phyloP scores from a whole-genome alignment of 1,140 invertebrate species.

The Nephila pilipes region DNA sequence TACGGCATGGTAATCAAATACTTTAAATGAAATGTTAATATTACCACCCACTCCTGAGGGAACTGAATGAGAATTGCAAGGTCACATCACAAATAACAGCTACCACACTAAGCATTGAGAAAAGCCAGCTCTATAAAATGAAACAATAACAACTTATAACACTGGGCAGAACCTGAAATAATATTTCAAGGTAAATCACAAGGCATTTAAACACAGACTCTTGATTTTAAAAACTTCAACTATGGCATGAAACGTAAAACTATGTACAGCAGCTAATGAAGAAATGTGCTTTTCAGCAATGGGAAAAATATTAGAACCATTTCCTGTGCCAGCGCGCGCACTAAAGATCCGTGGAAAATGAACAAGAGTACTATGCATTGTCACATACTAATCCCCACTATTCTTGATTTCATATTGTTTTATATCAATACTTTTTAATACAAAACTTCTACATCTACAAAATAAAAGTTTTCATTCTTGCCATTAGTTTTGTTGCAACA shows the following conservation, averaged over 20 bases:
- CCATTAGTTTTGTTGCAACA: constrained; percentile 66
- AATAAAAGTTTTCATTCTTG: constrained; percentile 69
- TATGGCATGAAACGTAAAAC: constrained; percentile 73
- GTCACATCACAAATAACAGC: constrained; percentile 66
- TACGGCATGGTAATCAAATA: constrained; percentile 66
- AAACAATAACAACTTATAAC: constrained; percentile 61
- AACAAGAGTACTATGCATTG: constrained; percentile 70
- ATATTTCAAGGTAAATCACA: constrained; percentile 77
- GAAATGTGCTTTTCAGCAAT: constrained; percentile 70
- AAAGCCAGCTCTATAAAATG: constrained; percentile 71
- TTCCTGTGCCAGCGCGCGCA: constrained; percentile 70
- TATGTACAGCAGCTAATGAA: constrained; percentile 75
- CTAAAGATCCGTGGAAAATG: constrained; percentile 71
- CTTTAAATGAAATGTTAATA: constrained; percentile 18
- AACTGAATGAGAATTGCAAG: constrained; percentile 64
- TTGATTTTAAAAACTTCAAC: constrained; percentile 76
- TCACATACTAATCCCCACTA: constrained; percentile 74
- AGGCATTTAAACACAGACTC: constrained; percentile 75
- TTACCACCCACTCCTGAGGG: constrained; percentile 51
- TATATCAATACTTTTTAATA: constrained; percentile 75
- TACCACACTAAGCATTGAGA: constrained; percentile 75
- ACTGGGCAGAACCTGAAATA: constrained; percentile 61
- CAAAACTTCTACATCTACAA: constrained; percentile 76
- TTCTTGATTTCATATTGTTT: constrained; percentile 77
- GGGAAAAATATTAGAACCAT: constrained; percentile 71